Evolutionary conservation across 2,113 vertebrate species (phyloP), one percentile per base, ranked within the genome.

Genomic region (Sula dactylatra): DNA sequence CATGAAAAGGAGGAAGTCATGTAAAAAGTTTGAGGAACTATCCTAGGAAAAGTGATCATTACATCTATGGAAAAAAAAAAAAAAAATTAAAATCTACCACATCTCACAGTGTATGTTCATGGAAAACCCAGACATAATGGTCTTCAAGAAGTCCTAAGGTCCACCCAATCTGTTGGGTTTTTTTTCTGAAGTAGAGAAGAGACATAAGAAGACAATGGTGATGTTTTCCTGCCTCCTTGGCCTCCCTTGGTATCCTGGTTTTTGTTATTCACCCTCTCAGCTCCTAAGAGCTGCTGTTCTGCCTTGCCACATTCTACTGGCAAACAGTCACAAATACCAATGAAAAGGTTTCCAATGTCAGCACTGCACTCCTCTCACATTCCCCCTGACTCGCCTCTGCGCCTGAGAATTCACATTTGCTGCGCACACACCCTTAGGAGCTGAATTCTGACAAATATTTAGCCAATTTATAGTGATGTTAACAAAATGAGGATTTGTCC

Each of bases 321-420:
- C 66, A 82, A 49, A n/a, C 34, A 88, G 34, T 72, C 31, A 42
- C 16, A 91, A 76, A 66, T 36, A 73, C 18, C 36, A 64, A 72
- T 82, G 56, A 55, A 82, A 40, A 87, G 4, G 7, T 74, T 93
- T 79, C 31, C 16, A 54, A 0, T 55, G 29, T 25, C 74, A 88
- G 71, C 31, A 9, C 21, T 90, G 27, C 6, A 7, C 13, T 61
- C 34, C 71, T 54, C 10, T 78, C 34, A 4, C 20, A 13, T 65
- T 66, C 6, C 38, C 18, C 34, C 11, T 16, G 5, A 5, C 56
- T 79, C 16, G 3, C 7, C 9, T 13, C 36, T 70, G 55, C 32
- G 26, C 50, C 38, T 45, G 21, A 55, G 87, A 90, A 90, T 95
- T 71, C 77, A 82, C 47, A 96, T 82, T 82, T 96, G 67, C 70